Base-by-base conservation (phyloP, 2,113 vertebrate genomes). In the Pyxicephalus adspersus region DNA sequence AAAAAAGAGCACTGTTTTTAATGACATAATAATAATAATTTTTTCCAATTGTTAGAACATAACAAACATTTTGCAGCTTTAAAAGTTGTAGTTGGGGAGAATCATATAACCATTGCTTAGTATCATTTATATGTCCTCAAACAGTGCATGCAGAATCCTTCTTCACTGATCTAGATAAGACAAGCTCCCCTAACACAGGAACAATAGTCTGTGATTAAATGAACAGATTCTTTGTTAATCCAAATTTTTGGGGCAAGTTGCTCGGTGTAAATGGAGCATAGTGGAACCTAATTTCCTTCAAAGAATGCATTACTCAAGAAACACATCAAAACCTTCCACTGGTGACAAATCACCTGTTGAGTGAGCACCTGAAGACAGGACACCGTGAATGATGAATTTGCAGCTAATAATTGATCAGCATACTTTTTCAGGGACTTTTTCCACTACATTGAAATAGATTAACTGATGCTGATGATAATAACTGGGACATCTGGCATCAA, bases 141-240 rank as follows among this genome's bases (percentile, higher is more conserved):
- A 54, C 61, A 52, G 63, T 55, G 64, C 67, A 65, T 54, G 51
- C 29, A 80, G 45, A 29, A 26, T 29, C 26, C 38, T 17, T 28
- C 66, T 20, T 50, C 55, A 71, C 50, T 71, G 55, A 71, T 80
- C 66, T 71, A 52, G 66, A 80, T 72, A 80, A 72, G 25, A 80
- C 26, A 70, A 31, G 45, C 55, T 51, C 18, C 45, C 11, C 15
- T 70, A 80, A 28, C 67, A 54, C 45, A 31, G 31, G 58, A 72
- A 80, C 78, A 80, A 80, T 80, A 61, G 78, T 18, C 54, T 9
- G 26, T 72, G 78, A 80, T 72, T 80, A 80, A 72, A 80, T 80
- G 78, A 72, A 38, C 38, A 51, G 58, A 80, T 72, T 80, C 78
- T 80, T 71, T 80, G 77, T n/a, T 66, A 38, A 71, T 67, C 67